Conservation (phyloP, 2,113 vertebrate genomes). For the Hoplias malabaricus region DNA sequence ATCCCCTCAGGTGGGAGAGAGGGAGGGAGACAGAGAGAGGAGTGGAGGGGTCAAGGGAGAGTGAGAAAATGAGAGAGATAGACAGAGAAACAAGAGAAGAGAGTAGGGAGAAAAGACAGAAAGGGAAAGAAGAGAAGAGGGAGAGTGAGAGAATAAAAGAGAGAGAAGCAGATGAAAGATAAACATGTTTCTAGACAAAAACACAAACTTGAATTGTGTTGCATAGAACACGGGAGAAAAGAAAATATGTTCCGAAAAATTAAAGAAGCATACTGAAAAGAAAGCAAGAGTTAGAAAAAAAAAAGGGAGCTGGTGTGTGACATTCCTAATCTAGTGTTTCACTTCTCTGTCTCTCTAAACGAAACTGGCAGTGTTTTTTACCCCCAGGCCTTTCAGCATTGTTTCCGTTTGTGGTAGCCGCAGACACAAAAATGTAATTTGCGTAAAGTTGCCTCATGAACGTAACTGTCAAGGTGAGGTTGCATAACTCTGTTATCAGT, state of each 20-base stretch:
- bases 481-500: background rate
- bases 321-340: no score
- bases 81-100: slow-evolving; percentile 69
- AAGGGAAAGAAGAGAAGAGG: background rate
- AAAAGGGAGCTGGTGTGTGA: no score
- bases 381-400: slow-evolving; percentile 8
- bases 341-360: background rate
- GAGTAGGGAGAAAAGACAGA: background rate
- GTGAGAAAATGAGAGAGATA: no score
- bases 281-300: no score
- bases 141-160: background rate
- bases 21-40: background rate
- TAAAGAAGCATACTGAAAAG: slow-evolving; percentile 18
- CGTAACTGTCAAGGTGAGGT: slow-evolving; percentile 2
- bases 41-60: slow-evolving; percentile 50
- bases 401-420: background rate
- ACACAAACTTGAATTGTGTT: no score
- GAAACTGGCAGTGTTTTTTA: slow-evolving; percentile 28
- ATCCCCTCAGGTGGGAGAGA: slow-evolving; percentile 62
- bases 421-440: background rate
- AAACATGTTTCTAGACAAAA: no score
- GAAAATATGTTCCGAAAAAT: background rate
- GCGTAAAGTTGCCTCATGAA: slow-evolving; percentile 13
- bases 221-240: no score
- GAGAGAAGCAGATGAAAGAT: background rate